Evolutionary conservation across 2,888 invertebrate species (phyloP).

Genomic region (Lamellibrachia columna): DNA sequence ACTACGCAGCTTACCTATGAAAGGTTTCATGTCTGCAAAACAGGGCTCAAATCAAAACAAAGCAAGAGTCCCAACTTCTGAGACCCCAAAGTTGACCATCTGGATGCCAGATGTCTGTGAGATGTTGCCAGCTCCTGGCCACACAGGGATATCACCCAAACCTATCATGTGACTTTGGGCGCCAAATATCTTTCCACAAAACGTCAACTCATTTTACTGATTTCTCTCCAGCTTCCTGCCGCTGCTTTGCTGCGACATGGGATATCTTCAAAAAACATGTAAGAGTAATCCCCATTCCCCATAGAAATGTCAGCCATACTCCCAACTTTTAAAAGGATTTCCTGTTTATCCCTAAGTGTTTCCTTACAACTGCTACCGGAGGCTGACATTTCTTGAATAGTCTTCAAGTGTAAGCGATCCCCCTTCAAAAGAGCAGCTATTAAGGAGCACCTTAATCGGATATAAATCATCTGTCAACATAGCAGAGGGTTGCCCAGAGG

Average conservation of each 20-base stretch:
- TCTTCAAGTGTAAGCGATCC: not conserved
- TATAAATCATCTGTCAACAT: not conserved
- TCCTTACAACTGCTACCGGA: not conserved
- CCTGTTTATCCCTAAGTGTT: not conserved
- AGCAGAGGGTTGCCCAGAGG: not conserved
- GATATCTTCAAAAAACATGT: not conserved
- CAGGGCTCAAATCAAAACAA: not conserved
- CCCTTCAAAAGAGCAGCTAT: not conserved
- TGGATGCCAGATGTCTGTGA: not conserved
- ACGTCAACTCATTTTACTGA: not conserved
- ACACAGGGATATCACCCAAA: not conserved
- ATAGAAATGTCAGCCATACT: not conserved
- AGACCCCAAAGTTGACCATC: not conserved
- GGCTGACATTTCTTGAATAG: conserved; percentile 12
- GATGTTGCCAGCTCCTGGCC: not conserved
- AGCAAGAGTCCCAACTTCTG: not conserved
- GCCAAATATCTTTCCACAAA: not conserved
- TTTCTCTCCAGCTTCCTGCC: not conserved
- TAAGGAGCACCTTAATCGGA: not conserved
- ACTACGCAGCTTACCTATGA: no score
- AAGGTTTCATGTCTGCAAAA: not conserved
- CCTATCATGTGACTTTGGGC: not conserved
- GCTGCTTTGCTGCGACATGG: not conserved
- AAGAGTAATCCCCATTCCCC: not conserved
- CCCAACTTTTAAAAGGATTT: not conserved